Evolutionary conservation across 2,113 vertebrate species (phyloP).

Genomic region (Cyanistes caeruleus): DNA sequence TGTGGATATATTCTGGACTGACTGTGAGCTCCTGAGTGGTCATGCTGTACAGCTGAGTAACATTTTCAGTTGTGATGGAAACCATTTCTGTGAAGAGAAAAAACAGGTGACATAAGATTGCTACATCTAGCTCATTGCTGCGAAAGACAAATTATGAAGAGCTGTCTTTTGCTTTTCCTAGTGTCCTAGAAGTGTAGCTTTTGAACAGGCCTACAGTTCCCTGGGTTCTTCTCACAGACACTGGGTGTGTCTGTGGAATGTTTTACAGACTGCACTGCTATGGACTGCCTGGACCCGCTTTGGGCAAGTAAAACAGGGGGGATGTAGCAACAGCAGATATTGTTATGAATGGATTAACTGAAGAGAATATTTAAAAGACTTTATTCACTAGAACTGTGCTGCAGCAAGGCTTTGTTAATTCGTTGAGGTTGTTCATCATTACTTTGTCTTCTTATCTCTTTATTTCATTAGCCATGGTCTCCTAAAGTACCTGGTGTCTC

Average conservation of each 20-base stretch:
- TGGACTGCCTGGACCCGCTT: background rate
- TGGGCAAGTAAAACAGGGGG: background rate
- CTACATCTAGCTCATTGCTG: background rate
- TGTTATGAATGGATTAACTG: background rate
- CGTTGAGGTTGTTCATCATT: background rate
- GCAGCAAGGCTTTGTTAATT: background rate
- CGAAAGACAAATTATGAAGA: background rate
- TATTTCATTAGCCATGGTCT: background rate
- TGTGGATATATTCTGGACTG: background rate
- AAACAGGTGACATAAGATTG: background rate
- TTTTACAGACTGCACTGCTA: background rate
- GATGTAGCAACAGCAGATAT: background rate
- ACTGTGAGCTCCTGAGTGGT: background rate
- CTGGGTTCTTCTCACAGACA: background rate
- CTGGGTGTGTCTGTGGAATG: background rate
- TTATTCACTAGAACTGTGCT: background rate
- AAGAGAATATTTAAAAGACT: background rate
- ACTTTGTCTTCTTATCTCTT: background rate
- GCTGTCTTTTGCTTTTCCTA: background rate
- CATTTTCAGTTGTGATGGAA: constrained; percentile 24
- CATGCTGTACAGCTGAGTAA: background rate
- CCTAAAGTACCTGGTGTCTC: background rate
- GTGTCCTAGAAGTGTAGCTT: fast-evolving
- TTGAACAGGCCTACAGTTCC: background rate
- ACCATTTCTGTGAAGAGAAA: constrained; percentile 52